phyloP scores from a whole-genome alignment of 1,140 invertebrate species.

The Penaeus chinensis region DNA sequence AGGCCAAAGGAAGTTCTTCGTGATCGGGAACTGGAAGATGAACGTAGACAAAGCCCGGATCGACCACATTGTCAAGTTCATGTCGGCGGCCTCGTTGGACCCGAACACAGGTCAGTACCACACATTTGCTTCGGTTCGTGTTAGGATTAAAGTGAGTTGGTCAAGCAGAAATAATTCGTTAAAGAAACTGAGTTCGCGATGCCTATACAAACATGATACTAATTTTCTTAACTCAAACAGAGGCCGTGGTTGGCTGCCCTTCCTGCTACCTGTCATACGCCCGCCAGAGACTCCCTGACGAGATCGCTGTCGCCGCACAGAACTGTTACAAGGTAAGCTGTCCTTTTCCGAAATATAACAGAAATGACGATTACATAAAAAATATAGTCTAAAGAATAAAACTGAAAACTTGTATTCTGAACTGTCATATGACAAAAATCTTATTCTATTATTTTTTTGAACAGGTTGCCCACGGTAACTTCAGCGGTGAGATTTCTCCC shows the following conservation, averaged over 20 bases:
- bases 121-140: constrained; percentile 68
- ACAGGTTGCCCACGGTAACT: constrained; percentile 85
- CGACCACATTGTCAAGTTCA: constrained; percentile 82
- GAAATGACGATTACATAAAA: no score
- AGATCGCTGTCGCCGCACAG: no score
- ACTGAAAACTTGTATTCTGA: no score
- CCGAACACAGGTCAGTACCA: constrained; percentile 79
- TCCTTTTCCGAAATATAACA: no score
- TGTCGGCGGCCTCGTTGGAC: constrained; percentile 82
- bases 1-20: constrained; percentile 86
- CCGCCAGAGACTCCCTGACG: constrained; percentile 67
- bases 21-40: constrained; percentile 94
- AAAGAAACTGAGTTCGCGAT: no score
- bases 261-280: constrained; percentile 79
- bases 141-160: constrained; percentile 64
- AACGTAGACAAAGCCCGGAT: constrained; percentile 77
- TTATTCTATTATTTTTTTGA: constrained; percentile 74
- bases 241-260: constrained; percentile 43
- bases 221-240: neutral
- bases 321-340: no score
- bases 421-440: no score
- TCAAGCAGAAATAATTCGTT: no score
- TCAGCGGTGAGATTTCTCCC: constrained; percentile 85
- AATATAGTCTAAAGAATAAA: no score
- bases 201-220: no score